phyloP scores from a whole-genome alignment of 35 echinoderm and acorn worm genomes.

The Apostichopus japonicus region DNA sequence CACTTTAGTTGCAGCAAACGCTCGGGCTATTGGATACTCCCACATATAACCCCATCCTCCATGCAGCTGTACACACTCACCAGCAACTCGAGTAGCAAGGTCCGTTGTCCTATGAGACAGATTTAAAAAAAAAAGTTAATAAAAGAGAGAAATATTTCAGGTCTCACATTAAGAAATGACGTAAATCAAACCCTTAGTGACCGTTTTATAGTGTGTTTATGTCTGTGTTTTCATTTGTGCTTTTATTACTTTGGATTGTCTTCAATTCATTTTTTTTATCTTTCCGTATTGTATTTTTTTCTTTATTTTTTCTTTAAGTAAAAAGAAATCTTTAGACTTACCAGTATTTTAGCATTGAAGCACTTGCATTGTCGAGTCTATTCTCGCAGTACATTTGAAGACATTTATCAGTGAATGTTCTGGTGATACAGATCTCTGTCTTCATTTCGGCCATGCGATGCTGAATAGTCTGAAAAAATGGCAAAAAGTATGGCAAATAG shows the following conservation, averaged over 20 bases:
- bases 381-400: conserved; percentile 36
- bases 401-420: conserved; percentile 72
- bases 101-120: background rate
- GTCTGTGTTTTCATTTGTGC: too few relatives aligned
- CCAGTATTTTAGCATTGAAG: conserved; percentile 88
- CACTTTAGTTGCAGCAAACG: conserved; percentile 53
- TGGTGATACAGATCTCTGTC: conserved; percentile 57
- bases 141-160: too few relatives aligned
- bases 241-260: too few relatives aligned
- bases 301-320: too few relatives aligned
- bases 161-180: too few relatives aligned
- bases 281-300: too few relatives aligned
- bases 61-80: conserved; percentile 77
- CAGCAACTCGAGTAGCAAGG: background rate
- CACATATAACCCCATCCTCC: conserved; percentile 96
- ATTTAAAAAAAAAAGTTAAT: background rate
- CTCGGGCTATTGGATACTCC: conserved; percentile 80
- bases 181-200: too few relatives aligned
- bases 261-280: too few relatives aligned
- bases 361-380: conserved; percentile 63
- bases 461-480: too few relatives aligned
- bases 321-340: background rate
- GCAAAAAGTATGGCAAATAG: too few relatives aligned
- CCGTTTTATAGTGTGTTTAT: too few relatives aligned
- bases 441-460: background rate